phyloP scores from a whole-genome alignment of 2,113 vertebrate species.

The Sisor rabdophorus region DNA sequence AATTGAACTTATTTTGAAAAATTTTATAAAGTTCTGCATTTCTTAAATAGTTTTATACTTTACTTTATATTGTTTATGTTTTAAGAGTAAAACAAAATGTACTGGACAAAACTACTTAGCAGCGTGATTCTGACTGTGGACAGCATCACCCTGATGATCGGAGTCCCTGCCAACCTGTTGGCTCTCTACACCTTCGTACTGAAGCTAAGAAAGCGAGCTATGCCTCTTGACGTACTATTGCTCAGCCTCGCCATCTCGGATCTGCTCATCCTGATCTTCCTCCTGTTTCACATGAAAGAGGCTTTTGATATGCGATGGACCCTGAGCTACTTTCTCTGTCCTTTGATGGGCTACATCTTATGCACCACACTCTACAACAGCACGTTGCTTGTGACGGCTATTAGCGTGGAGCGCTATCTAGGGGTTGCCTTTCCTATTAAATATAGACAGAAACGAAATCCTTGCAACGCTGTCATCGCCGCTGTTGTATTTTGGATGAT shows the following conservation, averaged over 20 bases:
- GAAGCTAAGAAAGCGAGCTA: conserved; percentile 54
- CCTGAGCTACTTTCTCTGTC: conserved; percentile 57
- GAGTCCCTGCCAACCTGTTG: conserved; percentile 69
- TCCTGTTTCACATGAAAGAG: conserved; percentile 70
- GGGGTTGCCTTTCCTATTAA: conserved; percentile 67
- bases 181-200: conserved; percentile 61
- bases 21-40: too few relatives aligned
- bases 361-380: conserved; percentile 73
- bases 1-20: too few relatives aligned
- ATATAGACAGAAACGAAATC: conserved; percentile 58
- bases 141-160: conserved; percentile 61
- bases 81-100: conserved; percentile 11
- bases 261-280: conserved; percentile 68
- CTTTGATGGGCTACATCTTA: conserved; percentile 63
- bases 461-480: not conserved
- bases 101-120: not conserved
- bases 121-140: conserved; percentile 60
- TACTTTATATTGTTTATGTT: conserved; percentile 38
- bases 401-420: conserved; percentile 73
- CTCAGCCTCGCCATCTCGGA: conserved; percentile 68
- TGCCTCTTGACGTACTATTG: conserved; percentile 64
- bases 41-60: not conserved
- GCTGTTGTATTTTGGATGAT: conserved; percentile 57
- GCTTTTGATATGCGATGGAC: conserved; percentile 55
- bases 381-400: conserved; percentile 66